A percentile compares a stretch with the other conserved stretches of the same genome.
Evolutionary conservation across 2,797 vertebrate species (phyloP).

Genomic region (Poliocrania exsul): DNA sequence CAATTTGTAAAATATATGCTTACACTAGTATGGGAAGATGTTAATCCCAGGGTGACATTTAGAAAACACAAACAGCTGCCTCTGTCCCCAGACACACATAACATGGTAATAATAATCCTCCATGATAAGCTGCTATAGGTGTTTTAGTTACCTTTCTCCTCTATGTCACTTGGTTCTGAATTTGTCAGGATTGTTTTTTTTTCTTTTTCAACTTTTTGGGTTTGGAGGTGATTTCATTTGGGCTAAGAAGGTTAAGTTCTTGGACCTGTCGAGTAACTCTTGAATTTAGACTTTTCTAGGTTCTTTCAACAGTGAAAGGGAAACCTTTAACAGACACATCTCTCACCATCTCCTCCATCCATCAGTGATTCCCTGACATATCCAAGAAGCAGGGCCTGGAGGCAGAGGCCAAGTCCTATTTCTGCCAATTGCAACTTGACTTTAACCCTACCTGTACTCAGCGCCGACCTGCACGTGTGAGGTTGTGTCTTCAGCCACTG

Average conservation of each 20-base stretch:
- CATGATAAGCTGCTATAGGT: conserved; percentile 56
- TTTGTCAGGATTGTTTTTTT: neutral
- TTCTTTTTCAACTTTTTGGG: neutral
- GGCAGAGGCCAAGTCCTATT: neutral
- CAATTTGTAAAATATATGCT: conserved; percentile 22
- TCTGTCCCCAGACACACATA: conserved; percentile 44
- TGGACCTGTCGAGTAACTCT: neutral
- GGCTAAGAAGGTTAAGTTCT: neutral
- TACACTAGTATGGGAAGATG: conserved; percentile 19
- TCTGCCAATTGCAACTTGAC: neutral
- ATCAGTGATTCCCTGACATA: neutral
- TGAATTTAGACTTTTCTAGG: neutral
- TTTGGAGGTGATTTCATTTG: neutral
- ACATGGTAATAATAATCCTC: conserved; percentile 36
- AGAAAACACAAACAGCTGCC: conserved; percentile 35
- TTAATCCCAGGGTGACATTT: conserved; percentile 33
- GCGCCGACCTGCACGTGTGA: neutral
- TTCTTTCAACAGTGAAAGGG: neutral
- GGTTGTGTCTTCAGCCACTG: neutral
- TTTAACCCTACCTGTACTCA: conserved; percentile 2
- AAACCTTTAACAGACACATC: neutral
- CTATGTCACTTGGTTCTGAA: neutral
- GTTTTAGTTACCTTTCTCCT: conserved; percentile 3
- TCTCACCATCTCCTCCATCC: neutral
- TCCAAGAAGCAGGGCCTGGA: neutral